Percentiles rank a stretch among this genome's conserved stretches.
phyloP scores from a whole-genome alignment of 2,113 vertebrate species.

The Setophaga coronata region DNA sequence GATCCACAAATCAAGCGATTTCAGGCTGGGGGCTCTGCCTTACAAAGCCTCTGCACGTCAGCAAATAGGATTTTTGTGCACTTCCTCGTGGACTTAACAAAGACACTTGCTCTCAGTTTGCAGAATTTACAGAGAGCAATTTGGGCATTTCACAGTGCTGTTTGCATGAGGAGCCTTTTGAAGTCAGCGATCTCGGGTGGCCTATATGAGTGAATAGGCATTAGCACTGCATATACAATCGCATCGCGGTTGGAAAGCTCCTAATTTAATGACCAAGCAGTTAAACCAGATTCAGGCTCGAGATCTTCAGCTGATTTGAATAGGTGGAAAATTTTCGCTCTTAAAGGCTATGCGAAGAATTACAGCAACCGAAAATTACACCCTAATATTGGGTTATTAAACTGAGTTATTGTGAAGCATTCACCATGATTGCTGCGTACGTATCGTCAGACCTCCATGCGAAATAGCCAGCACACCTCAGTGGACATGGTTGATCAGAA shows the following conservation, averaged over 20 bases:
- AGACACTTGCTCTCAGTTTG: constrained; percentile 56
- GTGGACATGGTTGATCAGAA: background rate
- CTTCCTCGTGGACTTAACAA: constrained; percentile 42
- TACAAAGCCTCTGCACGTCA: constrained; percentile 48
- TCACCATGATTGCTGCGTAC: background rate
- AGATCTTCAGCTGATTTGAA: background rate
- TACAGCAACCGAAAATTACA: background rate
- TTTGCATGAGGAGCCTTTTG: constrained; percentile 3
- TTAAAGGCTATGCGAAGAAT: background rate
- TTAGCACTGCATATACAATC: background rate
- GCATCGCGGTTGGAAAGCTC: background rate
- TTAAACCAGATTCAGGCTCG: background rate
- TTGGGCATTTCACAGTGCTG: constrained; percentile 17
- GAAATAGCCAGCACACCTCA: background rate
- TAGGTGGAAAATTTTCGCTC: background rate
- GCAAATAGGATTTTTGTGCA: constrained; percentile 61
- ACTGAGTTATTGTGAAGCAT: background rate
- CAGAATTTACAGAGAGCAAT: constrained; percentile 35
- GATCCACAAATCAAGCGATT: constrained; percentile 65
- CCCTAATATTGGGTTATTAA: background rate
- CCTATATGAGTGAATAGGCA: background rate
- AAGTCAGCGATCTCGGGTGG: background rate
- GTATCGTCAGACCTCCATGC: background rate
- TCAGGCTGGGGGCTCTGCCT: constrained; percentile 51
- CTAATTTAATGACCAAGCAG: background rate